phyloP scores from a whole-genome alignment of 2,888 invertebrate genomes.

The Polylopha cassiicola region DNA sequence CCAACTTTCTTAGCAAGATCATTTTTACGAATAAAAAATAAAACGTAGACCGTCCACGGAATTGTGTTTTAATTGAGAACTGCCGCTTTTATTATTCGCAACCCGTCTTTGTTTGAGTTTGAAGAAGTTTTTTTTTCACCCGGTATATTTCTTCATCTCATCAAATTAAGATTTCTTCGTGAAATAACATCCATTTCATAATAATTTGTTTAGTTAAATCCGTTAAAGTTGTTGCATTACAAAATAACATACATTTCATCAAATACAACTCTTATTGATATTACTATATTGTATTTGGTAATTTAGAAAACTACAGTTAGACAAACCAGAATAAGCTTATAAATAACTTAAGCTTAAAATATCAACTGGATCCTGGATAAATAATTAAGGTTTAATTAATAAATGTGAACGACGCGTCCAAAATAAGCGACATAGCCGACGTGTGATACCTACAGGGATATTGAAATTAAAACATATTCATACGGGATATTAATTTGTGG shows the following conservation, averaged over 20 bases:
- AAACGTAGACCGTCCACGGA: constrained; percentile 29
- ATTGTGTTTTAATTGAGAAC: constrained; percentile 39
- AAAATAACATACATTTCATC: too few species aligned
- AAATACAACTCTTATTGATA: too few species aligned
- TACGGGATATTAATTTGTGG: constrained; percentile 56
- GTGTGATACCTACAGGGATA: constrained; percentile 33
- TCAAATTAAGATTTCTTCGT: too few species aligned
- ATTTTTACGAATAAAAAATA: constrained; percentile 56
- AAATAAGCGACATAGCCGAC: constrained; percentile 15
- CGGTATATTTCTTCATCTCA: not conserved
- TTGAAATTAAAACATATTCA: constrained; percentile 56
- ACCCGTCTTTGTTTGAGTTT: constrained; percentile 30
- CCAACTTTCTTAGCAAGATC: constrained; percentile 49
- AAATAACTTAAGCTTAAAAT: too few species aligned
- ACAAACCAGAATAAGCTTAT: too few species aligned
- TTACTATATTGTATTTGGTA: too few species aligned
- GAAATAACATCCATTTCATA: too few species aligned
- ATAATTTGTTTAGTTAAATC: too few species aligned
- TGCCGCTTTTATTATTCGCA: constrained; percentile 20
- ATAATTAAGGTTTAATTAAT: constrained; percentile 15
- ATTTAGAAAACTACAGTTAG: too few species aligned
- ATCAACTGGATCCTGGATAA: too few species aligned
- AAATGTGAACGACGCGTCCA: constrained; percentile 13
- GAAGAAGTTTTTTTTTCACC: constrained; percentile 15
- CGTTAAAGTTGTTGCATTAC: too few species aligned